Evolutionary conservation across 2,797 vertebrate species (phyloP).

Genomic region (Fundulus diaphanus): DNA sequence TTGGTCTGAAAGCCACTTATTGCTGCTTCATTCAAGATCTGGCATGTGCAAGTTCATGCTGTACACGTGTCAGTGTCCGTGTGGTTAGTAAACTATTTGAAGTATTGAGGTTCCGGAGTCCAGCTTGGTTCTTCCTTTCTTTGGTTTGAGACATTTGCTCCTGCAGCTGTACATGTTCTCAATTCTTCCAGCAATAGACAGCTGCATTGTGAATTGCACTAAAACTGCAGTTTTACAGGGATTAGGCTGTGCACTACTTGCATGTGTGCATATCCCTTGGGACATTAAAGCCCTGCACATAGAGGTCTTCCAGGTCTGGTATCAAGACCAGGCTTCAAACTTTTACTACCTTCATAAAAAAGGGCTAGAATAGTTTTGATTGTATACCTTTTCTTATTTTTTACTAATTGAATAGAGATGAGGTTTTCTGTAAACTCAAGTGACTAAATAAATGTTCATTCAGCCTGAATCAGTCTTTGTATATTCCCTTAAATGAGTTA

Average conservation of each 20-base stretch:
- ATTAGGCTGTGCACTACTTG: neutral
- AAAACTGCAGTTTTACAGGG: constrained; percentile 82
- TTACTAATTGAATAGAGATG: neutral
- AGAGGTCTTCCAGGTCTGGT: neutral
- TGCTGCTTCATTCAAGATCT: neutral
- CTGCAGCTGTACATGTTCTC: constrained; percentile 90
- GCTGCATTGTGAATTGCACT: constrained; percentile 86
- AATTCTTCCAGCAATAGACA: constrained; percentile 89
- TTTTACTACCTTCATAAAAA: neutral
- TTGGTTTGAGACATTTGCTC: constrained; percentile 86
- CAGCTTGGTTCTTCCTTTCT: constrained; percentile 88
- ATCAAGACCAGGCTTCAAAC: neutral
- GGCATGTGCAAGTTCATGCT: neutral
- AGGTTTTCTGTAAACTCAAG: neutral
- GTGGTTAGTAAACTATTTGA: neutral
- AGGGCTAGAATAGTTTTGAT: neutral
- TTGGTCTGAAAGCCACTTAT: neutral
- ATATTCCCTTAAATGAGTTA: no score
- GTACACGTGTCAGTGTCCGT: constrained; percentile 4
- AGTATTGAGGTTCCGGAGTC: constrained; percentile 16
- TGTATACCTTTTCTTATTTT: neutral
- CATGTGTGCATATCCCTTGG: neutral
- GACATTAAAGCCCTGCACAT: neutral
- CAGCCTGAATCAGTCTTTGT: neutral
- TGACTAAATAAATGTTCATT: neutral